Conservation (phyloP, 2,113 vertebrate genomes). For the Thryonomys swinderianus region DNA sequence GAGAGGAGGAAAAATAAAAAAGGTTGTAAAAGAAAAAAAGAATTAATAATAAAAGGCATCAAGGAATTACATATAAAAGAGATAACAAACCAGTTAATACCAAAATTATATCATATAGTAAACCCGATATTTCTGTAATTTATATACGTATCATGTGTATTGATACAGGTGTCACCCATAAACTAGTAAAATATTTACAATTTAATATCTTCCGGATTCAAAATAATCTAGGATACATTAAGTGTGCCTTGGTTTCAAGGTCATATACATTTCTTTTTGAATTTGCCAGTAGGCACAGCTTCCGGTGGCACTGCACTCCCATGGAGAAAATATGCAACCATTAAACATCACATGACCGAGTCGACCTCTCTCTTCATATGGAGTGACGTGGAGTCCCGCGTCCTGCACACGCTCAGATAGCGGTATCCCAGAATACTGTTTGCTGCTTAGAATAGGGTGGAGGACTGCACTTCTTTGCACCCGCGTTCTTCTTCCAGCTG, state of each 20-base stretch:
- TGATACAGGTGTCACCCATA: slow-evolving; percentile 84
- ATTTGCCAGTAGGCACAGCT: slow-evolving; percentile 85
- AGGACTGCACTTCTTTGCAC: slow-evolving; percentile 94
- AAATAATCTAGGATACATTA: slow-evolving; percentile 87
- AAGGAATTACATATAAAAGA: slow-evolving; percentile 88
- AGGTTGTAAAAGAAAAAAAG: not conserved
- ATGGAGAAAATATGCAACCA: slow-evolving; percentile 75
- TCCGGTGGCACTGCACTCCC: slow-evolving; percentile 74
- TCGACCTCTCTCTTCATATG: slow-evolving; percentile 53
- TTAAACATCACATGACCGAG: slow-evolving; percentile 70
- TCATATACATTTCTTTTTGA: slow-evolving; percentile 79
- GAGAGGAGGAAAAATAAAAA: slow-evolving; percentile 73
- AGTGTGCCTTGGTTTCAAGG: slow-evolving; percentile 80
- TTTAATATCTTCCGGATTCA: slow-evolving; percentile 87
- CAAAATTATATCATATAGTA: slow-evolving; percentile 87
- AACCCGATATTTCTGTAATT: slow-evolving; percentile 87
- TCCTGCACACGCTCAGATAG: slow-evolving; percentile 90
- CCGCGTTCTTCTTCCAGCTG: slow-evolving; percentile 95
- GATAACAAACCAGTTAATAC: slow-evolving; percentile 88
- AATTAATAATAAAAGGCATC: slow-evolving; percentile 73
- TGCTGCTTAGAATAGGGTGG: slow-evolving; percentile 95
- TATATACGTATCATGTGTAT: slow-evolving; percentile 84
- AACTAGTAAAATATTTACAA: slow-evolving; percentile 89
- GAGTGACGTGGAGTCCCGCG: slow-evolving; percentile 52
- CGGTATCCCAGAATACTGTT: slow-evolving; percentile 97